phyloP scores from a whole-genome alignment of 2,797 vertebrate species.

The Fratercula arctica region DNA sequence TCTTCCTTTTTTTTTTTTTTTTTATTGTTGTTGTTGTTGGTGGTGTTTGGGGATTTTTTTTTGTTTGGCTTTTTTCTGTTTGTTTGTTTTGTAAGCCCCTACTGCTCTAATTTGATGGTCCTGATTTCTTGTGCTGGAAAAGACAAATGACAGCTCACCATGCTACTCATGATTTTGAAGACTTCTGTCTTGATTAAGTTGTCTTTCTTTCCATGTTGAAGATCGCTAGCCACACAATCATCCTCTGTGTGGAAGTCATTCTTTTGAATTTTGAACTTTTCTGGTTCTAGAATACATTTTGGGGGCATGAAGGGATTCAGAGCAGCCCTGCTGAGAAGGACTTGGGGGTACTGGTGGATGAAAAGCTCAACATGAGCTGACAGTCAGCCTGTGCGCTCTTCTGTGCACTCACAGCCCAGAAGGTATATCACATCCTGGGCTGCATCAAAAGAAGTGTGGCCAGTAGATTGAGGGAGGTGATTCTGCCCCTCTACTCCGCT shows the following conservation, averaged over 20 bases:
- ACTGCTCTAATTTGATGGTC: neutral
- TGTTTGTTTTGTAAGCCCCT: neutral
- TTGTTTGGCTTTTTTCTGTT: neutral
- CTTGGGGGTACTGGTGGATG: neutral
- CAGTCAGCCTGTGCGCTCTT: too few species aligned
- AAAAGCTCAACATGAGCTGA: neutral
- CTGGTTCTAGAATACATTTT: neutral
- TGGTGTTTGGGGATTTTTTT: too few species aligned
- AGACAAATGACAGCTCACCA: neutral
- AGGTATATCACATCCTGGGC: neutral
- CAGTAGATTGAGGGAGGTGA: neutral
- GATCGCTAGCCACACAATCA: accelerated
- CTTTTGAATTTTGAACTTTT: neutral
- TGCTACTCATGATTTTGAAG: neutral
- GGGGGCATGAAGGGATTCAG: neutral
- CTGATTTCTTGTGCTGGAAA: neutral
- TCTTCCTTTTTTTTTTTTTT: neutral
- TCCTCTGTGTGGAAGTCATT: neutral
- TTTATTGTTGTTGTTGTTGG: too few species aligned
- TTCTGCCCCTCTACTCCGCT: neutral
- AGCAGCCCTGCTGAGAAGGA: neutral
- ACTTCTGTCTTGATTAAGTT: neutral
- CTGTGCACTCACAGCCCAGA: neutral
- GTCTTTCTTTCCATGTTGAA: neutral
- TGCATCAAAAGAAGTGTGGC: neutral